phyloP scores from a whole-genome alignment of 2,797 vertebrate species.

The Siniperca obscura region DNA sequence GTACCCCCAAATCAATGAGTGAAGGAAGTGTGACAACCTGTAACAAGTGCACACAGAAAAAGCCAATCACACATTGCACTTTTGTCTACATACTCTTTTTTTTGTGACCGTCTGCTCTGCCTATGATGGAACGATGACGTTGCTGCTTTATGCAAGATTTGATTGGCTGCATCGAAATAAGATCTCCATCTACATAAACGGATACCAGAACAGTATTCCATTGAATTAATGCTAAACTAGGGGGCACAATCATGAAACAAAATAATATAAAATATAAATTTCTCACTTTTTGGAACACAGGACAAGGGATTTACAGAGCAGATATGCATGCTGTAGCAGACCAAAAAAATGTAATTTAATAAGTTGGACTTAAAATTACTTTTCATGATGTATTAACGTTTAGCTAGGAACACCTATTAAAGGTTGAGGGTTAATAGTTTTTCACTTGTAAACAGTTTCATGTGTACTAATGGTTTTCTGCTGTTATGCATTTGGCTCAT shows the following conservation, averaged over 20 bases:
- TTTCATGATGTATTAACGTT: background rate
- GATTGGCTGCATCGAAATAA: background rate
- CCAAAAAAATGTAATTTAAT: background rate
- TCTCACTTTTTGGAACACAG: background rate
- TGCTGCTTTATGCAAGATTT: background rate
- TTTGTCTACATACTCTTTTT: background rate
- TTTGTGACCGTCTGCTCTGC: background rate
- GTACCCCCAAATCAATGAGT: background rate
- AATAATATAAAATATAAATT: background rate
- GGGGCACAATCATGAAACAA: background rate
- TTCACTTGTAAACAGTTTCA: slow-evolving; percentile 15
- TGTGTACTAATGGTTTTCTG: slow-evolving; percentile 52
- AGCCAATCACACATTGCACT: background rate
- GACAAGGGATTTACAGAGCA: background rate
- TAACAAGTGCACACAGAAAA: background rate
- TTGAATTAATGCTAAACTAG: background rate
- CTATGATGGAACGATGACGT: background rate
- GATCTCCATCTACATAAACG: background rate
- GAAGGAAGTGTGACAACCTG: background rate
- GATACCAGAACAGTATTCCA: background rate
- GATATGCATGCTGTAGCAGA: background rate
- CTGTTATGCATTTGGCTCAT: slow-evolving; percentile 50
- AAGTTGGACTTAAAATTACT: slow-evolving; percentile 24
- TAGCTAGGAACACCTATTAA: background rate
- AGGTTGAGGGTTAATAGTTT: background rate